Evolutionary conservation across 2,797 vertebrate species (phyloP).

Genomic region (Gymnopithys bicolor): DNA sequence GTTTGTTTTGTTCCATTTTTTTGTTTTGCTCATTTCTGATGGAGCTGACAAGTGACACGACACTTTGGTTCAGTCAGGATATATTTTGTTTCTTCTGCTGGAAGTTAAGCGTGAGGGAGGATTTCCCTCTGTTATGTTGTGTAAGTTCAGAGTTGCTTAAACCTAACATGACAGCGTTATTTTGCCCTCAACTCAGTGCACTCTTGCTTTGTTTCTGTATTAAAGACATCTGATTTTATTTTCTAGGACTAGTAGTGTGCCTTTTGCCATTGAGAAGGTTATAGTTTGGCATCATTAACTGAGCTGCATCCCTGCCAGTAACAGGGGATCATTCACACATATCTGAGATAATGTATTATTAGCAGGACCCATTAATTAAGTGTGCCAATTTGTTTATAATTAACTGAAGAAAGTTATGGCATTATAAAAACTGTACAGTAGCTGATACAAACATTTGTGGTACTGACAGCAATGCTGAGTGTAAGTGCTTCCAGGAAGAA

Average conservation of each 20-base stretch:
- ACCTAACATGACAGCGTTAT: background rate
- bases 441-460: constrained; percentile 64
- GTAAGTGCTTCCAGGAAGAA: constrained; percentile 68
- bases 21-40: background rate
- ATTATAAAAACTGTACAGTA: constrained; percentile 65
- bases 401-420: constrained; percentile 69
- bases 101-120: background rate
- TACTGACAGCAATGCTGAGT: constrained; percentile 54
- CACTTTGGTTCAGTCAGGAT: background rate
- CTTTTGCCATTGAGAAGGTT: background rate
- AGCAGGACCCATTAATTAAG: constrained; percentile 65
- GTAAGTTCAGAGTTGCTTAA: background rate
- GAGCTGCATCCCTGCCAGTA: background rate
- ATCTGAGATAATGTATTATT: constrained; percentile 35
- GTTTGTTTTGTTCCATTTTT: background rate
- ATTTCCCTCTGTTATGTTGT: background rate
- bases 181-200: background rate
- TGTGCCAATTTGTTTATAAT: constrained; percentile 69
- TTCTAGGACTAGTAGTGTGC: background rate
- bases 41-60: background rate
- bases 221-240: background rate
- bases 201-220: background rate
- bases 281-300: constrained; percentile 10
- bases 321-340: constrained; percentile 25
- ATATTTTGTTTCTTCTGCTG: background rate